A percentile compares a stretch with the other conserved stretches of the same genome.
These are phyloP conservation scores for Aphelinus atriplicis DNA, from an alignment of 1,140 invertebrate species.

Conservation along the genomic window DNA sequence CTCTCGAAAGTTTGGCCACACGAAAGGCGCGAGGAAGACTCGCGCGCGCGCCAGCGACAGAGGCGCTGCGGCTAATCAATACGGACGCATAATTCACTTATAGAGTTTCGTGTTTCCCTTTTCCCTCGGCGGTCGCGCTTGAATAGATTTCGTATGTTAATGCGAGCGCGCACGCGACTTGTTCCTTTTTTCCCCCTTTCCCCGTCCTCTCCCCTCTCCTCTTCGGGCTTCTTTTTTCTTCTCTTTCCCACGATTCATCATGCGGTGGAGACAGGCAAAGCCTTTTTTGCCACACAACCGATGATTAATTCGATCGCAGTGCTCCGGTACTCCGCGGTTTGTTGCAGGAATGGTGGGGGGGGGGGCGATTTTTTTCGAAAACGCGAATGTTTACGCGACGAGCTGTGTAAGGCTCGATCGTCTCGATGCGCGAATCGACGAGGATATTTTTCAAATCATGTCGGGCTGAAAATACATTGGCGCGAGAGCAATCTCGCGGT, in stretches of 20 bases:
- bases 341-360: too few relatives aligned
- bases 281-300: neutral
- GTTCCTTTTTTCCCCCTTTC: neutral
- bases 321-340: too few relatives aligned
- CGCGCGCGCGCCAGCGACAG: neutral
- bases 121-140: slow-evolving; percentile 20
- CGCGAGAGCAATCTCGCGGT: too few relatives aligned
- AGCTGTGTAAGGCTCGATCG: too few relatives aligned
- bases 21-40: neutral
- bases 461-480: too few relatives aligned
- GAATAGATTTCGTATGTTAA: slow-evolving; percentile 39
- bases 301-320: too few relatives aligned
- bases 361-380: too few relatives aligned
- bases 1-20: slow-evolving; percentile 8
- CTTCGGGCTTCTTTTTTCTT: slow-evolving; percentile 15
- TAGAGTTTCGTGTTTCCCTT: neutral
- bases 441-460: too few relatives aligned
- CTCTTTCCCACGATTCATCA: slow-evolving; percentile 2
- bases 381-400: too few relatives aligned
- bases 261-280: too few relatives aligned
- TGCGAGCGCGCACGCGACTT: neutral
- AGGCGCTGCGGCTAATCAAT: slow-evolving; percentile 35
- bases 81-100: slow-evolving; percentile 26
- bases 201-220: slow-evolving; percentile 9
- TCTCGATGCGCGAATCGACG: too few relatives aligned